A percentile compares a stretch with the other conserved stretches of the same genome.
Evolutionary conservation across 2,797 vertebrate species (phyloP).

Genomic region (Taeniopygia guttata): DNA sequence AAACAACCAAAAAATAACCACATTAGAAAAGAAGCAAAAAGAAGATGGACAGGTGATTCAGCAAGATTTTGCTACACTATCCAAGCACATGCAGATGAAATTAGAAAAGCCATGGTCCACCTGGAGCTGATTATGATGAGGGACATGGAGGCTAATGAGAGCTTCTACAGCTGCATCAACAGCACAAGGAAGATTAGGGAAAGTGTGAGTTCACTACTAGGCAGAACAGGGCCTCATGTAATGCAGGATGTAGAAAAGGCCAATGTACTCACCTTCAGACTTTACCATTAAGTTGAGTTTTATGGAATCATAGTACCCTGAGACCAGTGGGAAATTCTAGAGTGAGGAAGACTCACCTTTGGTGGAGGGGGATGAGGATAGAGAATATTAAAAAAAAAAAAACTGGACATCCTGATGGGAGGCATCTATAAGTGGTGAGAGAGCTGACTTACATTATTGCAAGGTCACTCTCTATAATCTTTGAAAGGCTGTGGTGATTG

Average conservation of each 20-base stretch:
- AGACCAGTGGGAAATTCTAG: background rate
- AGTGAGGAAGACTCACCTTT: background rate
- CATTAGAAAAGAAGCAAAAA: background rate
- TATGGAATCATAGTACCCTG: background rate
- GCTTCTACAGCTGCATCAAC: background rate
- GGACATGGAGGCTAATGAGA: background rate
- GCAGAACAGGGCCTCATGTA: background rate
- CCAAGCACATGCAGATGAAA: background rate
- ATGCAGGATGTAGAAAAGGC: background rate
- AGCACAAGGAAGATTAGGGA: background rate
- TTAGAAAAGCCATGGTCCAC: background rate
- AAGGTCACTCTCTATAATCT: background rate
- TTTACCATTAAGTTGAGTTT: background rate
- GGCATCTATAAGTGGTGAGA: background rate
- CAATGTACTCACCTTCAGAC: background rate
- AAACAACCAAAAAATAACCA: background rate
- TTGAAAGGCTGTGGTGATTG: background rate
- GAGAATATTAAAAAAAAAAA: background rate
- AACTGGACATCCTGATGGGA: background rate
- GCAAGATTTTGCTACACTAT: background rate
- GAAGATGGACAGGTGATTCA: background rate
- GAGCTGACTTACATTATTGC: background rate
- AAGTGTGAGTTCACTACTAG: background rate
- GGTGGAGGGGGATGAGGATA: background rate
- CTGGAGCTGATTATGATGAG: background rate